A percentile compares a stretch with the other conserved stretches of the same genome.
phyloP scores from a whole-genome alignment of 2,797 vertebrate genomes.

The Sebastes steindachneri region DNA sequence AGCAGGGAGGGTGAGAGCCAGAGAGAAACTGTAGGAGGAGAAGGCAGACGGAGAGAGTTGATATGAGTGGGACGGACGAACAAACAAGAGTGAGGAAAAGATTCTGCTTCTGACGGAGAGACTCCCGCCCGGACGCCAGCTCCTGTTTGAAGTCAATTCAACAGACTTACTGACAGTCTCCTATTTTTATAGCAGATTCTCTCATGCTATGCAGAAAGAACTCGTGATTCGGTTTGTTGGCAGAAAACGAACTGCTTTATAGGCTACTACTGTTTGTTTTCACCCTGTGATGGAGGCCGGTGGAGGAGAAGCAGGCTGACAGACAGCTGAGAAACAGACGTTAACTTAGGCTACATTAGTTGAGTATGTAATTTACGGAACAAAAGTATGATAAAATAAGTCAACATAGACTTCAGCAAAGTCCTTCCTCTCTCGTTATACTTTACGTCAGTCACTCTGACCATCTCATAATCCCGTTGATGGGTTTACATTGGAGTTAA shows the following conservation, averaged over 20 bases:
- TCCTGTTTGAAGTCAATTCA: constrained; percentile 5
- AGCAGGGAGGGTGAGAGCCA: not conserved
- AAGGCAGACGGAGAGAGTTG: constrained; percentile 1
- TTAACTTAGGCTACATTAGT: too few species aligned
- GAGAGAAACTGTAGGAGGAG: constrained; percentile 7
- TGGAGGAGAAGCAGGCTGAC: not conserved
- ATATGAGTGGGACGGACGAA: not conserved
- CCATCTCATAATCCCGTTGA: too few species aligned
- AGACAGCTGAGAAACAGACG: not conserved
- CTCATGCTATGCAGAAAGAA: not conserved
- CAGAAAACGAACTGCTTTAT: not conserved
- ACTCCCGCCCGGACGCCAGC: not conserved
- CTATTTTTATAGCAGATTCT: not conserved
- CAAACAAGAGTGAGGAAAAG: not conserved
- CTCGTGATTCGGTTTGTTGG: not conserved
- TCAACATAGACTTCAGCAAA: too few species aligned
- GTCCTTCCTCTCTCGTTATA: too few species aligned
- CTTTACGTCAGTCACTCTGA: too few species aligned
- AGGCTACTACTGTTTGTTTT: not conserved
- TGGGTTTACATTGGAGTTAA: too few species aligned
- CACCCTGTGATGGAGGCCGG: not conserved
- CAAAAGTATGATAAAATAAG: too few species aligned
- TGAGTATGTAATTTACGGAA: too few species aligned
- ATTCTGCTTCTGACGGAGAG: constrained; percentile 6
- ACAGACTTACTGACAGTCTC: not conserved